These are phyloP conservation scores for Andrena praecox DNA, from an alignment of 2,888 invertebrate genomes.

Conservation along the genomic window DNA sequence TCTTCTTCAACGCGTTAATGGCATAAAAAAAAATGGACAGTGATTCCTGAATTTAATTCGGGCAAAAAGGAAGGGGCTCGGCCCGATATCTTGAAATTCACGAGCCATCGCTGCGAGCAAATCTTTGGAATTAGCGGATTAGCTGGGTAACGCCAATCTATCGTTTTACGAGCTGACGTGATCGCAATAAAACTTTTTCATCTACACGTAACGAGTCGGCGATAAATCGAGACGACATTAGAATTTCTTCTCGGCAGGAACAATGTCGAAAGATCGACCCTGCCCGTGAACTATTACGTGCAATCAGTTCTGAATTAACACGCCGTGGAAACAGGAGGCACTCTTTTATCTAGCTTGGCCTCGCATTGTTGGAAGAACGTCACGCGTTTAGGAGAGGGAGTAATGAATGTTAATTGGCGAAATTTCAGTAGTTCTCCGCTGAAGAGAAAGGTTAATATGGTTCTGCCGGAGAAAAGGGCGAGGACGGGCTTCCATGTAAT, in stretches of 20 bases:
- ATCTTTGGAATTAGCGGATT: conserved; percentile 65
- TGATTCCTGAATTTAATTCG: conserved; percentile 60
- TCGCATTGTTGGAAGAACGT: background rate
- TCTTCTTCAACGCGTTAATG: conserved; percentile 6
- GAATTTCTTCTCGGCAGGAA: conserved; percentile 28
- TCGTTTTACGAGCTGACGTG: conserved; percentile 65
- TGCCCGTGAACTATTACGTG: conserved; percentile 13
- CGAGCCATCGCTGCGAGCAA: conserved; percentile 53
- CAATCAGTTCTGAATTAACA: conserved; percentile 14
- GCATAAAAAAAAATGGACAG: conserved; percentile 25
- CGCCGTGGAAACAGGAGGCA: conserved; percentile 17
- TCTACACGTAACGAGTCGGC: conserved; percentile 38
- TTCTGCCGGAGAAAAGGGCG: background rate
- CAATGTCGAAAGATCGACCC: conserved; percentile 13
- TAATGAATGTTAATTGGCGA: conserved; percentile 26
- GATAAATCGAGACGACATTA: conserved; percentile 51
- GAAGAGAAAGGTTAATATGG: background rate
- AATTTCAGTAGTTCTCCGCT: background rate
- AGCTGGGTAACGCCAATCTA: conserved; percentile 59
- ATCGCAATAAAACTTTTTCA: conserved; percentile 62
- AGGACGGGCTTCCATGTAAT: background rate
- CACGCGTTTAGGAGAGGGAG: background rate
- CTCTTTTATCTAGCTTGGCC: conserved; percentile 8
- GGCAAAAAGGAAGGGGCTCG: conserved; percentile 38
- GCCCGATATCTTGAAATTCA: conserved; percentile 60